Evolutionary conservation across 2,888 invertebrate species (phyloP).

Genomic region (Gasteruption jaculator): DNA sequence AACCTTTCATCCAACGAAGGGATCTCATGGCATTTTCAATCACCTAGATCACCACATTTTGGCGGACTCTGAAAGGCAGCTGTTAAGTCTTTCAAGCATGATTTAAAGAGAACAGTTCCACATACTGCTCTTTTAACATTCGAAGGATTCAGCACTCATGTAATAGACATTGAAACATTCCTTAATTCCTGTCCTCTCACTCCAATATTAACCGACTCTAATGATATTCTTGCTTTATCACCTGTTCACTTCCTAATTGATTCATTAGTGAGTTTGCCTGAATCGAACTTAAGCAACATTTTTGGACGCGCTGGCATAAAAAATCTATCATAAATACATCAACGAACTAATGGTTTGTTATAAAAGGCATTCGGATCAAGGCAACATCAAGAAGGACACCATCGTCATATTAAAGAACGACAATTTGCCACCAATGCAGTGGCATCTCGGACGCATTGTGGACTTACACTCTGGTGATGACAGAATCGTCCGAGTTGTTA

Average conservation of each 20-base stretch:
- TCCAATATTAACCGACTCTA: conserved; percentile 22
- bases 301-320: conserved; percentile 16
- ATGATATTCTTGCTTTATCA: conserved; percentile 21
- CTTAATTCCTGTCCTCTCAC: conserved; percentile 24
- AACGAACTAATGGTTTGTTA: conserved; percentile 9
- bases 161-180: conserved; percentile 21
- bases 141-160: conserved; percentile 19
- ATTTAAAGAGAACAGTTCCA: conserved; percentile 25
- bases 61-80: conserved; percentile 36
- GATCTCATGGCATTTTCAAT: conserved; percentile 28
- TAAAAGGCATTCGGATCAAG: conserved; percentile 13
- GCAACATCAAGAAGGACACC: neutral
- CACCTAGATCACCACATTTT: conserved; percentile 26
- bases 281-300: conserved; percentile 14
- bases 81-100: conserved; percentile 33
- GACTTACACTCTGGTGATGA: conserved; percentile 5
- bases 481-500: conserved; percentile 5
- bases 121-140: conserved; percentile 23
- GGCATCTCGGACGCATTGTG: neutral
- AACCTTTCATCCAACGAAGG: neutral
- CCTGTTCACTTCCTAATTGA: conserved; percentile 27
- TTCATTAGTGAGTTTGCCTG: conserved; percentile 22
- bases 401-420: conserved; percentile 2
- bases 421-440: neutral
- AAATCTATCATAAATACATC: no score